A percentile compares a stretch with the other conserved stretches of the same genome.
These are phyloP conservation scores for Campaea margaritaria DNA, from an alignment of 2,888 invertebrate species.

Conservation along the genomic window DNA sequence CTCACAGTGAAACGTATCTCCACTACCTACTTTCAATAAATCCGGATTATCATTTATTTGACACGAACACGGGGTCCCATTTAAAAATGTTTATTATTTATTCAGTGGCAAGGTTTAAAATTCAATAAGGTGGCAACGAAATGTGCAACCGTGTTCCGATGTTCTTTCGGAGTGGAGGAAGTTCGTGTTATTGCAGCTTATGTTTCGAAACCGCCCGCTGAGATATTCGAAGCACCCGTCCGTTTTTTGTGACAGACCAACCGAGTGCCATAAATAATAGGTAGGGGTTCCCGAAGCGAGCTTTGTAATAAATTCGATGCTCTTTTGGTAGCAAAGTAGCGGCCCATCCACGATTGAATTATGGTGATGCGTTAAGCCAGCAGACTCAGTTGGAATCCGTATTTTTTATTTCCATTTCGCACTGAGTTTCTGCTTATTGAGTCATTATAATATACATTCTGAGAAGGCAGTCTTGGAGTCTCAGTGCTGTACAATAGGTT, in stretches of 20 bases:
- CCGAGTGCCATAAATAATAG: conserved; percentile 85
- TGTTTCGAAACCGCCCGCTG: conserved; percentile 81
- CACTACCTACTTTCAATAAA: conserved; percentile 78
- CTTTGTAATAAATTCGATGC: conserved; percentile 84
- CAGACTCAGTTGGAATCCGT: conserved; percentile 72
- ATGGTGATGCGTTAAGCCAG: conserved; percentile 83
- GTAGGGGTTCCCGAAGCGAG: conserved; percentile 80
- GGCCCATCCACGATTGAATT: conserved; percentile 79
- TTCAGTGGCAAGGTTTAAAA: conserved; percentile 60
- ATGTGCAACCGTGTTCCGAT: conserved; percentile 60
- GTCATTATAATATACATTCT: conserved; percentile 63
- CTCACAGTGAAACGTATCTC: conserved; percentile 73
- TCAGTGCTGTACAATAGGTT: conserved; percentile 70
- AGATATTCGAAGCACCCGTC: conserved; percentile 82
- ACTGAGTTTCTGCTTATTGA: conserved; percentile 65
- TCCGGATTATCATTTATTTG: conserved; percentile 80
- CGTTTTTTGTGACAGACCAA: conserved; percentile 85
- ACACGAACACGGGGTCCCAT: conserved; percentile 49
- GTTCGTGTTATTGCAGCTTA: conserved; percentile 85
- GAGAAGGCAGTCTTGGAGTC: conserved; percentile 60
- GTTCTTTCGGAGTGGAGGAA: conserved; percentile 72
- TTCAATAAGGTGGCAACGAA: conserved; percentile 53
- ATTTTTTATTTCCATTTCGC: conserved; percentile 77
- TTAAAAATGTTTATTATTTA: conserved; percentile 59
- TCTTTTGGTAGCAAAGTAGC: conserved; percentile 82